Base-by-base conservation (phyloP, 2,888 invertebrate genomes). In the Thera obeliscata region DNA sequence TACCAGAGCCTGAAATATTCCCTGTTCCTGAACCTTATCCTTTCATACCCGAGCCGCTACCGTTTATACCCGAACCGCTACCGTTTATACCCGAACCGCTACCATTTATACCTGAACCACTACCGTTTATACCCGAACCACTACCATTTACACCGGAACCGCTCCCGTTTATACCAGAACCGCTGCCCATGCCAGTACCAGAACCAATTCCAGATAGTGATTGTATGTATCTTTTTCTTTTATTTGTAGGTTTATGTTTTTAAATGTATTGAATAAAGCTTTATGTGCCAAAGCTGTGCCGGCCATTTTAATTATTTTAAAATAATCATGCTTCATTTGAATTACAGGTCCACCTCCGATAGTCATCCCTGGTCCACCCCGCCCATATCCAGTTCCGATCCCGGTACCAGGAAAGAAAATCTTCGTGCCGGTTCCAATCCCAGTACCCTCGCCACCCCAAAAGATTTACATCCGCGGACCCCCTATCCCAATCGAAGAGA, bases 381-480 rank as follows among this genome's bases (percentile, higher is more conserved):
- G 89, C 61, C 90, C 90, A 1, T 87, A 85, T 75, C 91, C 90
- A 2, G 88, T 90, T 8, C 91, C 87, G 0, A 81, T 90, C 2
- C 90, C 90, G 1, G 82, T 87, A 6, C 89, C 87, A 2, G 84
- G 87, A n/a, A 86, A 84, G 72, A 82, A 74, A 8, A 75, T 88
- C 11, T 63, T 84, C 22, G 76, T 86, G 43, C 81, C 80, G 0
- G 72, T 83, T 6, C 82, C 86, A 0, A 83, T 91, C 0, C 89
- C 90, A 0, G 86, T 87, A 2, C 88, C 83, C 3, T 61, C 74
- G 9, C 72, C 76, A 3, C 81, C 70, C 74, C 81, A 84, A 73
- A 87, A 83, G 78, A 82, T 86, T 52, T 86, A 76, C 71, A 76
- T 82, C 36, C 76, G 71, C 2, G 81, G 82, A 11, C 81, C 81